Percentiles rank a stretch among this genome's conserved stretches.
Conservation (phyloP, 2,888 invertebrate species). For the Gisinianus flammeolus region DNA sequence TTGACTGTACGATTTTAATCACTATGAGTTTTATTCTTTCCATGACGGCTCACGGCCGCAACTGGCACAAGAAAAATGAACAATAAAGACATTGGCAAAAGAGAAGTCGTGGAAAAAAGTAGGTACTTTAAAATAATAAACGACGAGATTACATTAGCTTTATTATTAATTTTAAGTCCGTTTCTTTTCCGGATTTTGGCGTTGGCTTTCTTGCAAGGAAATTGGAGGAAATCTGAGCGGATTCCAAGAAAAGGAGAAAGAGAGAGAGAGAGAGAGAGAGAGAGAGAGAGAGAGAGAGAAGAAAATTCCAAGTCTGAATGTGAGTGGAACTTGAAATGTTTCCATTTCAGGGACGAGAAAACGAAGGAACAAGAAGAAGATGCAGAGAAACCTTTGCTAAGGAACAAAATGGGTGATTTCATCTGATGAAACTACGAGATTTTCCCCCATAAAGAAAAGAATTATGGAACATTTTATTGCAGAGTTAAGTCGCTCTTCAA, state of each 20-base stretch:
- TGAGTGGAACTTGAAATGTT: no score
- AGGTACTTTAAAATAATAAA: constrained; percentile 14
- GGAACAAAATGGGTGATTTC: constrained; percentile 34
- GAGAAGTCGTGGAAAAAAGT: neutral
- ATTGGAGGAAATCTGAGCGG: constrained; percentile 17
- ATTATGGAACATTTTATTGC: constrained; percentile 47
- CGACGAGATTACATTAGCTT: constrained; percentile 17
- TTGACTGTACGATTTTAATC: no score
- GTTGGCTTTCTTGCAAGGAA: neutral
- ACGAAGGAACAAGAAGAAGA: neutral
- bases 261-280: neutral
- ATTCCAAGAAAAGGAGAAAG: neutral
- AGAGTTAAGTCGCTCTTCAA: constrained; percentile 27
- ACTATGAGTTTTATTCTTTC: no score
- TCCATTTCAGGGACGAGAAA: neutral
- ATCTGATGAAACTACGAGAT: constrained; percentile 45
- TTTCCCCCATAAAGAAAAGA: constrained; percentile 48
- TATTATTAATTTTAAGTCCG: constrained; percentile 10
- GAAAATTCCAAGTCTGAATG: no score
- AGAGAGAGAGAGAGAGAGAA: no score
- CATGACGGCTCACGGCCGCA: no score
- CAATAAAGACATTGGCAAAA: no score
- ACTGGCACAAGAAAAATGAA: no score
- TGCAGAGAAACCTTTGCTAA: neutral
- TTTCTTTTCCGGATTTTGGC: neutral